Evolutionary conservation across 2,113 vertebrate species (phyloP).

Genomic region (Aythya baeri): DNA sequence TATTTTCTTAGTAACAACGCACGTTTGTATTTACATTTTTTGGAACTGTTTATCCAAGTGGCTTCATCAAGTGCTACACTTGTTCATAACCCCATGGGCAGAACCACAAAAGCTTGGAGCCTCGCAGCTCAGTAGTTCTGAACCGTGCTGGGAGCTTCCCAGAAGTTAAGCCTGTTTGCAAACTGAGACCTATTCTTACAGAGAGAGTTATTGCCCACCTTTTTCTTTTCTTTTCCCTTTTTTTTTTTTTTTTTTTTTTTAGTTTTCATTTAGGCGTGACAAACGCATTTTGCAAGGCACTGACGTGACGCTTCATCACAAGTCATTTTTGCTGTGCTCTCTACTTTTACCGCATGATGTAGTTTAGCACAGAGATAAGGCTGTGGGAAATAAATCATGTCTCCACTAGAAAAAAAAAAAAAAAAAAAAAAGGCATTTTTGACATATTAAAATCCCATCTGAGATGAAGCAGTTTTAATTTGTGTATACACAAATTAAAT

Average conservation of each 20-base stretch:
- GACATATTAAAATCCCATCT: background rate
- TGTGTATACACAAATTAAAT: background rate
- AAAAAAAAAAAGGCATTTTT: background rate
- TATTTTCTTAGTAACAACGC: background rate
- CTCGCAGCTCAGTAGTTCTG: background rate
- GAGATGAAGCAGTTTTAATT: background rate
- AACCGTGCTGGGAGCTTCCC: background rate
- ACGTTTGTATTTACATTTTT: background rate
- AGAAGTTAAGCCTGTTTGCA: too few species aligned
- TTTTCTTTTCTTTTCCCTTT: background rate
- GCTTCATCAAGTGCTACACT: background rate
- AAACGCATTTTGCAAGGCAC: background rate
- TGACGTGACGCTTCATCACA: background rate
- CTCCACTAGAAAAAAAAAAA: background rate
- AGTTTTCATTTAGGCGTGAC: background rate
- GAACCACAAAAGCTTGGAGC: background rate
- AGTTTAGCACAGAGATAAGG: background rate
- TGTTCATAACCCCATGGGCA: background rate
- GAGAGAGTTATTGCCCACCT: background rate
- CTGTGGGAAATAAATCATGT: background rate
- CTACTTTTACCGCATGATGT: background rate
- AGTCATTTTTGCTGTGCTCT: background rate
- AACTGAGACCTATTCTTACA: background rate
- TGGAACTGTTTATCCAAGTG: background rate
- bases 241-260: background rate